phyloP scores from a whole-genome alignment of 2,797 vertebrate genomes.

The Manis javanica region DNA sequence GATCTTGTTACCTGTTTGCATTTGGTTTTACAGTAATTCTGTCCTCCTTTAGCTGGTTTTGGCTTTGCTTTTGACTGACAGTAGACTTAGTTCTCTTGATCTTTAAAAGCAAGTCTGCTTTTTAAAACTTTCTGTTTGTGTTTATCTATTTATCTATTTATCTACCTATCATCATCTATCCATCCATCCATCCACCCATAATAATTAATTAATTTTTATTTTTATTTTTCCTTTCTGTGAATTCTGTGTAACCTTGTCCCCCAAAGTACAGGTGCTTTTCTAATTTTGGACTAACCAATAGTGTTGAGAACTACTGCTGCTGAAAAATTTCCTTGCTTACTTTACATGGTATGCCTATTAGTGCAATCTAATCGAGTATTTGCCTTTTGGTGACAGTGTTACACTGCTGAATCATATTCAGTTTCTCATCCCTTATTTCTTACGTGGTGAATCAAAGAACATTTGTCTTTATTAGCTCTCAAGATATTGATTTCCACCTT shows the following conservation, averaged over 20 bases:
- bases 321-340: constrained; percentile 80
- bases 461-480: constrained; percentile 70
- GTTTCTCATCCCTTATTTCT: constrained; percentile 77
- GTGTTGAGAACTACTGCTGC: constrained; percentile 40
- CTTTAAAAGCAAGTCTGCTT: constrained; percentile 74
- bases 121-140: constrained; percentile 68
- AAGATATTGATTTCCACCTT: constrained; percentile 66
- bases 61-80: constrained; percentile 74
- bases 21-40: constrained; percentile 64
- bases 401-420: constrained; percentile 76
- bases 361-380: constrained; percentile 72
- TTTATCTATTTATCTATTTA: not conserved
- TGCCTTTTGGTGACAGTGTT: constrained; percentile 73
- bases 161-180: not conserved
- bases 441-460: constrained; percentile 50
- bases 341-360: constrained; percentile 79
- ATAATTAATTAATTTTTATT: not conserved
- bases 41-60: constrained; percentile 51
- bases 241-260: constrained; percentile 59
- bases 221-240: constrained; percentile 68
- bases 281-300: constrained; percentile 66
- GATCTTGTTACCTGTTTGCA: not conserved
- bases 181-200: not conserved
- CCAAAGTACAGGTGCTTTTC: constrained; percentile 52
- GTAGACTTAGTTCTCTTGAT: constrained; percentile 71